Evolutionary conservation across 2,797 vertebrate genomes (phyloP), one percentile per base, ranked within the genome.

Genomic region (Sarcoramphus papa): DNA sequence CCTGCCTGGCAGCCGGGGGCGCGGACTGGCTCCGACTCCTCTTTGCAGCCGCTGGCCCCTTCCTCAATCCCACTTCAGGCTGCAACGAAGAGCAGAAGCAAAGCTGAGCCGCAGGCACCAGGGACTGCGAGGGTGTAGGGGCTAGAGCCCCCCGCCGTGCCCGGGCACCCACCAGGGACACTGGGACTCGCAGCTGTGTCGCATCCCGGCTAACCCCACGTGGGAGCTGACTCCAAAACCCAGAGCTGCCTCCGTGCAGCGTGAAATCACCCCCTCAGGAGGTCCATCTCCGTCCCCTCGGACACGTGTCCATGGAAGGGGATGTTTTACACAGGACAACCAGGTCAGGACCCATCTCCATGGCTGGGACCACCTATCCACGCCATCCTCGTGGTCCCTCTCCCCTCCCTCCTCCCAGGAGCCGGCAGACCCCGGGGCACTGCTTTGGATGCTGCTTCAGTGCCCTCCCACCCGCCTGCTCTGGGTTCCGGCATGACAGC

Each of bases 221-320:
- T 4, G 24, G 24, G 28, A 81, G 48, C 17, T n/a, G 33, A 27
- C 77, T 88, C 62, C 3, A 0, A 53, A 78, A 56, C 17, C 33
- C 73, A 24, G 64, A 88, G 64, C 47, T 91, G 76, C 54, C 54
- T 64, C 88, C 4, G 0, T 57, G 65, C 43, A 35, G 62, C 3
- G 0, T 6, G 28, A 79, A 70, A 65, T 53, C 22, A 41, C 3
- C 12, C 3, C 25, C 7, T 6, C 2, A 1, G 37, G 22, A 37
- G 20, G 14, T 60, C 74, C 31, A 25, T 7, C 53, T 78, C 69
- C 4, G 1, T 47, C 14, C 41, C 59, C 27, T 69, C 6, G 3
- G n/a, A n/a, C 2, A 1, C 2, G 1, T 0, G 0, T n/a, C 22
- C 45, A 50, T 0, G 1, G 10, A 64, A 56, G 7, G 19, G 25